Evolutionary conservation across 1,140 invertebrate genomes (phyloP).

Genomic region (Scaptomyza graminum): DNA sequence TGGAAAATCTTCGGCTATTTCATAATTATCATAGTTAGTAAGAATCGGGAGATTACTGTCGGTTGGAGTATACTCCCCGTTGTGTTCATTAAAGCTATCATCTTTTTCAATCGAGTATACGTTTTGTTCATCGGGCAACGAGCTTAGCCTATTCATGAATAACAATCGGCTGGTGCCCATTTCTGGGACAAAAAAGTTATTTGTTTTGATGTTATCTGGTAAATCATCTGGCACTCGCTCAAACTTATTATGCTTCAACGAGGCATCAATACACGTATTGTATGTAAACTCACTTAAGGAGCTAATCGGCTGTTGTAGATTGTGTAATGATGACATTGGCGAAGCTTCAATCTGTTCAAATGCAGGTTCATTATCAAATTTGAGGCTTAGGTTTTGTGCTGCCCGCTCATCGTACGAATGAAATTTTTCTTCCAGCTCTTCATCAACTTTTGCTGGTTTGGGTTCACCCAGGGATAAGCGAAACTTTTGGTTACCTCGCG

Average conservation of each 20-base stretch:
- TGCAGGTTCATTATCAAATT: conserved; percentile 72
- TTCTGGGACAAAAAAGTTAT: conserved; percentile 53
- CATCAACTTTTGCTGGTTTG: conserved; percentile 66
- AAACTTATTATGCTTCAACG: conserved; percentile 46
- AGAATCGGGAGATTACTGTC: conserved; percentile 79
- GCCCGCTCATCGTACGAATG: conserved; percentile 64
- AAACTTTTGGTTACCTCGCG: conserved; percentile 84
- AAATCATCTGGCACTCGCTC: conserved; percentile 31
- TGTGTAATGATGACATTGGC: conserved; percentile 53
- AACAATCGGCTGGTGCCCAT: conserved; percentile 48
- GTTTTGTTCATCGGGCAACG: conserved; percentile 67
- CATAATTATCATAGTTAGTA: conserved; percentile 77
- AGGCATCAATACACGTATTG: conserved; percentile 18
- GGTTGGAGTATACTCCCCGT: conserved; percentile 69
- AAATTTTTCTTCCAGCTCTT: conserved; percentile 71
- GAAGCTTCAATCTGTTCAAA: conserved; percentile 56
- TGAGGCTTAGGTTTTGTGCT: conserved; percentile 73
- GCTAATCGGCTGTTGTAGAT: conserved; percentile 18
- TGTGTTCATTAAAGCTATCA: conserved; percentile 44
- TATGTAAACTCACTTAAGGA: conserved; percentile 29
- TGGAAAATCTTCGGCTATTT: conserved; percentile 82
- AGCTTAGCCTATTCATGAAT: conserved; percentile 56
- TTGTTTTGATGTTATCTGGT: conserved; percentile 39
- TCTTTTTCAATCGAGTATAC: conserved; percentile 57
- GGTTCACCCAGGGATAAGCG: conserved; percentile 65